These are phyloP conservation scores for Helogale parvula DNA, from an alignment of 2,113 vertebrate genomes.

Conservation along the genomic window DNA sequence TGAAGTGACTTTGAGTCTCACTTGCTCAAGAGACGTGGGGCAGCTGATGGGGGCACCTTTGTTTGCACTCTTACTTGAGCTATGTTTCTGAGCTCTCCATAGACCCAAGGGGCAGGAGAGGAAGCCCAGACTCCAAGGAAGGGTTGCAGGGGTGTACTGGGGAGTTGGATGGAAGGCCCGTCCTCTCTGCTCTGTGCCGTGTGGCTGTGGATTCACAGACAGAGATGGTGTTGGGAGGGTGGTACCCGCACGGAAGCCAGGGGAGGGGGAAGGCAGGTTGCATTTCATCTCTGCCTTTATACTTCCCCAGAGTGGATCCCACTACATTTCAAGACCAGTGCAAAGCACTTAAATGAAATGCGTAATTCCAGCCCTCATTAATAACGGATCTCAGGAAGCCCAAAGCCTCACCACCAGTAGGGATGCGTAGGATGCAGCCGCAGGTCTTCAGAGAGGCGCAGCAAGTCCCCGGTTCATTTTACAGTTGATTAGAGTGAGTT, in stretches of 20 bases:
- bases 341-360: slow-evolving; percentile 85
- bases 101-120: neutral
- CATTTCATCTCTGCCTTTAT: slow-evolving; percentile 80
- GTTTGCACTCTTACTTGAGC: neutral
- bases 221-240: accelerated
- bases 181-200: accelerated
- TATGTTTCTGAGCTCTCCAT: neutral
- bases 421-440: slow-evolving; percentile 71
- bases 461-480: slow-evolving; percentile 81
- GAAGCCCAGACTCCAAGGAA: neutral
- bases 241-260: neutral
- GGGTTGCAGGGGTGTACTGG: neutral
- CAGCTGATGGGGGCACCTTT: neutral
- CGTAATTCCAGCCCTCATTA: slow-evolving; percentile 85
- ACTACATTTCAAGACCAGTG: slow-evolving; percentile 81
- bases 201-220: neutral
- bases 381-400: slow-evolving; percentile 82
- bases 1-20: neutral
- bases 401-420: slow-evolving; percentile 75
- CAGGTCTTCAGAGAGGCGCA: slow-evolving; percentile 65
- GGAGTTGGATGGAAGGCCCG: accelerated
- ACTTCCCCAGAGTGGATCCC: slow-evolving; percentile 81
- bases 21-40: neutral
- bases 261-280: neutral
- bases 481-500: slow-evolving; percentile 85